Conservation (phyloP, 1,140 invertebrate species). For the Dreissena rostriformis region DNA sequence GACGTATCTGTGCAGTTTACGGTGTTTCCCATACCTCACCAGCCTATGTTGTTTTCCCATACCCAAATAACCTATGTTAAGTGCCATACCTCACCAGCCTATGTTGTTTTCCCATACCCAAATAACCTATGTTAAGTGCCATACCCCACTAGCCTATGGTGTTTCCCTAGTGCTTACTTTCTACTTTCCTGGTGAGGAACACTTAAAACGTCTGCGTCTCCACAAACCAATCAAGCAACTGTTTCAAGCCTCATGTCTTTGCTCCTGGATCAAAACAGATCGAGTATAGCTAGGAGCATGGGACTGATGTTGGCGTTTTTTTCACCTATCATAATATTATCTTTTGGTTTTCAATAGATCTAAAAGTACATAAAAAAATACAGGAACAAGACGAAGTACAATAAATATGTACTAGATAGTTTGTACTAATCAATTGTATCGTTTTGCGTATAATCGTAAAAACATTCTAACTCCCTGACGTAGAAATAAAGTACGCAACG, state of each 20-base stretch:
- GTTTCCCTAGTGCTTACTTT: conserved; percentile 65
- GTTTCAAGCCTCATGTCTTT: conserved; percentile 83
- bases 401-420: too few relatives aligned
- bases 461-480: too few relatives aligned
- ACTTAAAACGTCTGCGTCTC: conserved; percentile 90
- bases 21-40: background rate
- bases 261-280: conserved; percentile 83
- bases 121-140: background rate
- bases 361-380: too few relatives aligned
- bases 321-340: background rate
- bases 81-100: background rate
- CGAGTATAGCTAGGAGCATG: conserved; percentile 49
- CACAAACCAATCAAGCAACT: conserved; percentile 91
- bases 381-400: too few relatives aligned
- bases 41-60: background rate
- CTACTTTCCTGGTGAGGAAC: conserved; percentile 79
- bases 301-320: background rate
- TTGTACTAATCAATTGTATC: too few relatives aligned
- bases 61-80: background rate
- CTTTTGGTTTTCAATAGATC: too few relatives aligned
- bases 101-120: background rate
- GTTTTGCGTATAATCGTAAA: too few relatives aligned
- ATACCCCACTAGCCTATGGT: conserved; percentile 60
- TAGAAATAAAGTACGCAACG: too few relatives aligned
- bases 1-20: too few relatives aligned